A percentile compares a stretch with the other conserved stretches of the same genome.
Evolutionary conservation across 1,140 invertebrate species (phyloP).

Genomic region (Phocides pigmalion): DNA sequence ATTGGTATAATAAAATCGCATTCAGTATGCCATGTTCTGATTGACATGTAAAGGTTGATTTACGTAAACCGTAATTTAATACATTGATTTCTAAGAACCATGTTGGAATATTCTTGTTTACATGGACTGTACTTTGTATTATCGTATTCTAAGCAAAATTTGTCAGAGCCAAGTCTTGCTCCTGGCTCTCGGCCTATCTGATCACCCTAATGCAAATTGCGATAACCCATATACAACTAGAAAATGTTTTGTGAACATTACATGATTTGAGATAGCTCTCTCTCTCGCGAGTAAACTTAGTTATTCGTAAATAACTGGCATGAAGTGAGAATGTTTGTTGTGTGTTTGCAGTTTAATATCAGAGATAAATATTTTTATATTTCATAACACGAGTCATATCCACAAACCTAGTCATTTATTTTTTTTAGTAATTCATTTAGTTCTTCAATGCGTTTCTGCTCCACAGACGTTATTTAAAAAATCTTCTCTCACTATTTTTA

Average conservation of each 20-base stretch:
- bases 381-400: too few species aligned
- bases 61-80: too few species aligned
- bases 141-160: conserved; percentile 41
- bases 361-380: conserved; percentile 4
- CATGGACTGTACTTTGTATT: not conserved
- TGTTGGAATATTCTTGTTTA: not conserved
- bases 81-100: not conserved
- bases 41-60: too few species aligned
- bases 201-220: conserved; percentile 54
- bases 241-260: conserved; percentile 60
- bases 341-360: not conserved
- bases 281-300: conserved; percentile 27
- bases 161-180: conserved; percentile 56
- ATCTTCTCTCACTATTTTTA: too few species aligned
- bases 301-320: conserved; percentile 4
- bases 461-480: too few species aligned
- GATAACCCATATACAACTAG: conserved; percentile 59
- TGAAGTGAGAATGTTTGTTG: too few species aligned
- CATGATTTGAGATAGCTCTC: conserved; percentile 44
- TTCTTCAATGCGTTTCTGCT: too few species aligned
- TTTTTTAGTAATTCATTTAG: not conserved
- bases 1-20: too few species aligned
- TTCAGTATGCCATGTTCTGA: too few species aligned
- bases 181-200: conserved; percentile 68
- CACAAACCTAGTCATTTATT: too few species aligned